Percentiles rank a stretch among this genome's conserved stretches.
phyloP scores from a whole-genome alignment of 2,888 invertebrate genomes.

The Hypolimnas misippus region DNA sequence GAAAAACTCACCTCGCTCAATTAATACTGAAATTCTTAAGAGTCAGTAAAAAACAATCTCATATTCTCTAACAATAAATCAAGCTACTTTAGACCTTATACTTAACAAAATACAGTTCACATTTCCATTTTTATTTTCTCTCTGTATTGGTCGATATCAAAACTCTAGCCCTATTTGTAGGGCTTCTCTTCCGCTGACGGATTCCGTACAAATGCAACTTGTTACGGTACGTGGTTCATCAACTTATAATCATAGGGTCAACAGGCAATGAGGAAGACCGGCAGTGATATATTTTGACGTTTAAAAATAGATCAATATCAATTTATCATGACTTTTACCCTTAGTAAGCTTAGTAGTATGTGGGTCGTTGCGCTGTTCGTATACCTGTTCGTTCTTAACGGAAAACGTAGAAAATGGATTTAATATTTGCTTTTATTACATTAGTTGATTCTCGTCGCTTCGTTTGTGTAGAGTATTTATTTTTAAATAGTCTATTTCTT shows the following conservation, averaged over 20 bases:
- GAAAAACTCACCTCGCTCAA: background rate
- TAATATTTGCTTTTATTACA: too few relatives aligned
- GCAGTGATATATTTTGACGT: conserved; percentile 26
- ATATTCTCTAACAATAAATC: background rate
- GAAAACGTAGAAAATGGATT: too few relatives aligned
- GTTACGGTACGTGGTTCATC: conserved; percentile 56
- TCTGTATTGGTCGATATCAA: conserved; percentile 61
- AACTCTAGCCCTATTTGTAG: conserved; percentile 52
- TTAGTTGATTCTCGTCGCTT: too few relatives aligned
- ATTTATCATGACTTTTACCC: background rate
- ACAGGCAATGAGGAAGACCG: conserved; percentile 45
- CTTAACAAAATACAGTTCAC: conserved; percentile 9
- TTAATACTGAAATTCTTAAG: conserved; percentile 6
- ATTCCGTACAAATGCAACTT: conserved; percentile 65
- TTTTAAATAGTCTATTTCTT: too few relatives aligned
- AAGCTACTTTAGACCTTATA: background rate
- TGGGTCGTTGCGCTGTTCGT: too few relatives aligned
- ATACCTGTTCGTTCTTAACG: too few relatives aligned
- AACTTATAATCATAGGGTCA: conserved; percentile 55
- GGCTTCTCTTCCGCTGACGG: conserved; percentile 64
- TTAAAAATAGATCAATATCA: conserved; percentile 1
- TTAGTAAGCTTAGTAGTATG: too few relatives aligned
- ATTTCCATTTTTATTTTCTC: conserved; percentile 26
- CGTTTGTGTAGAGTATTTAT: too few relatives aligned
- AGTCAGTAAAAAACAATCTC: conserved; percentile 2